Evolutionary conservation across 2,113 vertebrate genomes (phyloP), one percentile per base, ranked within the genome.

Genomic region (Thunnus maccoyii): DNA sequence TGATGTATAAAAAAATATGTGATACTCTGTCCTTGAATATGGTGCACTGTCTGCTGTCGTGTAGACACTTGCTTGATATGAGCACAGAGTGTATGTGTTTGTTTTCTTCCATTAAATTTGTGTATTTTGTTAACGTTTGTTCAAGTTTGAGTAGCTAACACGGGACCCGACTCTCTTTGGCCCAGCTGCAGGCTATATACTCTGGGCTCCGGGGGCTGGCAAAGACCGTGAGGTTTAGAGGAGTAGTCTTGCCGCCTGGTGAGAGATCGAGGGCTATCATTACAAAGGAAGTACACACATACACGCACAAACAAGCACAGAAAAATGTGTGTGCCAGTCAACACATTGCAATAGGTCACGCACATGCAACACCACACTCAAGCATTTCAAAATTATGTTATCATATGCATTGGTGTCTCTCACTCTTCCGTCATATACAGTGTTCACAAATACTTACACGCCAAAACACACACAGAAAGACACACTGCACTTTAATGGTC

Each of bases 181-280:
- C 75, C 73, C 82, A 77, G 86, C 79, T 85, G 82, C 79, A 84
- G 83, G 89, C 67, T 76, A 72, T 80, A 71, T 80, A 85, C 73
- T 83, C 62, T 61, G 65, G 81, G 71, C 51, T 63, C 16, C n/a
- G 15, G 63, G 18, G 70, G 41, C 56, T 91, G 89, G 86, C 85
- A 85, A 22, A 71, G 67, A 61, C 69, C 55, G 60, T 66, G 88
- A 86, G 86, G 78, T 88, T 89, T 67, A 63, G 77, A 88, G 72
- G 74, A 90, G 83, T 65, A 78, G 82, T 69, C 80, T 61, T 55
- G 71, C 73, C 30, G 80, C 86, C 89, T 84, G 80, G 76, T 72
- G 58, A 82, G 72, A 80, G 73, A 83, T 63, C 56, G 52, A 86
- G 66, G 73, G 84, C 72, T 88, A 84, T 89, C 67, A 90, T 92